Conservation (phyloP, 1,140 invertebrate species). For the Aculops lycopersici region DNA sequence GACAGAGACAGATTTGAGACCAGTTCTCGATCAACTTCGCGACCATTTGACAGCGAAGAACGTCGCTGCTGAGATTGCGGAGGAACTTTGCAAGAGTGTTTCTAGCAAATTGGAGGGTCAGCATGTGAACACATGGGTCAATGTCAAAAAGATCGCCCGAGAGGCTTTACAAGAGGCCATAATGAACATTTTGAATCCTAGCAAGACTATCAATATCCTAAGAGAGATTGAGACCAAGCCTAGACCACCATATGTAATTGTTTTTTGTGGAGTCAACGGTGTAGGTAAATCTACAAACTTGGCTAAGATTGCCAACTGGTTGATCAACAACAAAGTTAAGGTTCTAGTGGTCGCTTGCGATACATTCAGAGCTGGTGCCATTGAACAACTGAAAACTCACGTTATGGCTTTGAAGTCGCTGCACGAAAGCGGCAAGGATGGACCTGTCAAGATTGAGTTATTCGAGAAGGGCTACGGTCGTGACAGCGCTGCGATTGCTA, state of each 20-base stretch:
- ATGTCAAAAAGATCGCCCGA: constrained; percentile 12
- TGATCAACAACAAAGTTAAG: constrained; percentile 81
- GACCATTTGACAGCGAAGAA: constrained; percentile 92
- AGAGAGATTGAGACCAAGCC: constrained; percentile 73
- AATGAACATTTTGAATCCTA: constrained; percentile 51
- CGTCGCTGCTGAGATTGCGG: constrained; percentile 77
- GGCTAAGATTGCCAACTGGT: constrained; percentile 97
- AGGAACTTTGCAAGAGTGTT: constrained; percentile 78
- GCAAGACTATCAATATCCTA: constrained; percentile 74
- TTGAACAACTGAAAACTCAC: constrained; percentile 89
- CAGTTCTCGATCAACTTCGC: constrained; percentile 67
- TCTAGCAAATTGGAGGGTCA: constrained; percentile 54
- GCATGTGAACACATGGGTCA: constrained; percentile 13
- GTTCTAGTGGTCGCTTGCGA: constrained; percentile 96
- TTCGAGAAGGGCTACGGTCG: constrained; percentile 88
- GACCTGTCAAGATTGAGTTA: constrained; percentile 48
- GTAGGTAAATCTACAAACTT: constrained; percentile 98
- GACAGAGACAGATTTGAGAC: constrained; percentile 28
- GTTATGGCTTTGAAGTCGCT: constrained; percentile 67
- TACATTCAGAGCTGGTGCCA: constrained; percentile 92
- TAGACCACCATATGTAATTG: constrained; percentile 60
- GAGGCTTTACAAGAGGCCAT: constrained; percentile 16
- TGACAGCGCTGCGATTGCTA: constrained; percentile 85
- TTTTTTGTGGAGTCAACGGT: constrained; percentile 97
- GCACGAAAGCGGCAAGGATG: constrained; percentile 21